Percentiles rank a stretch among this genome's conserved stretches.
phyloP scores from a whole-genome alignment of 2,888 invertebrate genomes.

The Phytoseiulus persimilis region DNA sequence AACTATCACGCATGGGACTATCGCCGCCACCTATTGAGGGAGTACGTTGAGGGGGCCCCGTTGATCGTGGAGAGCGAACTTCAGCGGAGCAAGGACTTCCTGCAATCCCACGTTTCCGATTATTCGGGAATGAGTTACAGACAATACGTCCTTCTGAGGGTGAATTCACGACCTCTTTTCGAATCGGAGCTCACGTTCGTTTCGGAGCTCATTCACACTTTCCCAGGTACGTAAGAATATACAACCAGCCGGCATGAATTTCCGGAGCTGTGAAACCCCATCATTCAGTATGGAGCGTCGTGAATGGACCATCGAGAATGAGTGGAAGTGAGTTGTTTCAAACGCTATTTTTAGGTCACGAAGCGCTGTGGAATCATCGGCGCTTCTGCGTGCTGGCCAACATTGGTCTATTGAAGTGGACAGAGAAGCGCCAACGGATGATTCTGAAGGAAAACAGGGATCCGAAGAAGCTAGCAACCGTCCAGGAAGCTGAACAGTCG shows the following conservation, averaged over 20 bases:
- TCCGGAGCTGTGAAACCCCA: background rate
- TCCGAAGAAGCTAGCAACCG: background rate
- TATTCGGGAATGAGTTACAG: slow-evolving; percentile 25
- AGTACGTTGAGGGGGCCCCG: slow-evolving; percentile 31
- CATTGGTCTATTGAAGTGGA: slow-evolving; percentile 9
- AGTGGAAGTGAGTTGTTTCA: background rate
- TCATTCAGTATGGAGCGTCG: background rate
- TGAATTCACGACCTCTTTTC: slow-evolving; percentile 17
- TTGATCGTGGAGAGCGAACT: slow-evolving; percentile 35
- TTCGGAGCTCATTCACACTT: slow-evolving; percentile 23
- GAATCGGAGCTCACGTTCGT: slow-evolving; percentile 12
- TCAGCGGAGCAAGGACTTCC: slow-evolving; percentile 30
- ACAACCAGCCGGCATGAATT: too few relatives aligned
- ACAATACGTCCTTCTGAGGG: slow-evolving; percentile 10
- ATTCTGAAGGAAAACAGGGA: slow-evolving; percentile 9
- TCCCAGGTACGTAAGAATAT: background rate
- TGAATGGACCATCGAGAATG: background rate
- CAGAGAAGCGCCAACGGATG: background rate
- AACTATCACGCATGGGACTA: slow-evolving; percentile 36
- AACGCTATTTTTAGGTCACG: background rate
- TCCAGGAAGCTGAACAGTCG: background rate
- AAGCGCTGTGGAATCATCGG: slow-evolving; percentile 20
- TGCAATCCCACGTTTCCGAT: slow-evolving; percentile 13
- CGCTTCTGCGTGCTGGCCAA: slow-evolving; percentile 29
- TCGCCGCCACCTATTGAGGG: slow-evolving; percentile 7